phyloP scores from a whole-genome alignment of 2,888 invertebrate species.

The Melinaea marsaeus region DNA sequence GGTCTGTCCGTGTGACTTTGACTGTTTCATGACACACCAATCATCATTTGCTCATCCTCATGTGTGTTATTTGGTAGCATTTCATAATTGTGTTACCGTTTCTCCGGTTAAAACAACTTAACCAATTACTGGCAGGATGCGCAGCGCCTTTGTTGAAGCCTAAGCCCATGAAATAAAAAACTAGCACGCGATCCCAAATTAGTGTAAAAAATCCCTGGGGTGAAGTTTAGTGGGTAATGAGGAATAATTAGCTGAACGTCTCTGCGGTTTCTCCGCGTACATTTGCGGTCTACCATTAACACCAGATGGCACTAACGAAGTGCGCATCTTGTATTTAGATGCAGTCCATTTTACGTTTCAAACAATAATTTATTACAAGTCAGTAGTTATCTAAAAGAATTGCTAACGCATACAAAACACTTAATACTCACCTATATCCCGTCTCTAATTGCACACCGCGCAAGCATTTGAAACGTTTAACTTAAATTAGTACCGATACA shows the following conservation, averaged over 20 bases:
- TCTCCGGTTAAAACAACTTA: not conserved
- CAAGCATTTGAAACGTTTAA: too few species aligned
- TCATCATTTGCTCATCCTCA: too few species aligned
- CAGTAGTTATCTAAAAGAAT: too few species aligned
- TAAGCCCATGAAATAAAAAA: slow-evolving; percentile 25
- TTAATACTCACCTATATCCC: too few species aligned
- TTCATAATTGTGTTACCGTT: not conserved
- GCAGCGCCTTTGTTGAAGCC: slow-evolving; percentile 19
- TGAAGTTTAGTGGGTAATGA: slow-evolving; percentile 41
- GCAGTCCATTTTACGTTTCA: too few species aligned
- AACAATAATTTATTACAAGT: too few species aligned
- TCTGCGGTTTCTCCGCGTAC: slow-evolving; percentile 37
- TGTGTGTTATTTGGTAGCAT: too few species aligned
- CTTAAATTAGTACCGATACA: too few species aligned
- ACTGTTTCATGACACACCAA: too few species aligned
- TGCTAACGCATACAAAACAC: too few species aligned
- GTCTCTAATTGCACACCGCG: too few species aligned
- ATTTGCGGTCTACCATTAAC: slow-evolving; percentile 28
- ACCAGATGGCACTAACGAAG: slow-evolving; percentile 30
- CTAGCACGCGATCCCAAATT: slow-evolving; percentile 27
- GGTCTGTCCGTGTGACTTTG: too few species aligned
- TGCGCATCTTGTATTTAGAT: slow-evolving; percentile 2
- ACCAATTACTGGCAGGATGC: slow-evolving; percentile 20
- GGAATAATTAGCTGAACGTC: slow-evolving; percentile 66
- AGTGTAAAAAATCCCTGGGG: slow-evolving; percentile 26